Base-by-base conservation (phyloP, 2,888 invertebrate genomes). In the Leptinotarsa peninsularis region DNA sequence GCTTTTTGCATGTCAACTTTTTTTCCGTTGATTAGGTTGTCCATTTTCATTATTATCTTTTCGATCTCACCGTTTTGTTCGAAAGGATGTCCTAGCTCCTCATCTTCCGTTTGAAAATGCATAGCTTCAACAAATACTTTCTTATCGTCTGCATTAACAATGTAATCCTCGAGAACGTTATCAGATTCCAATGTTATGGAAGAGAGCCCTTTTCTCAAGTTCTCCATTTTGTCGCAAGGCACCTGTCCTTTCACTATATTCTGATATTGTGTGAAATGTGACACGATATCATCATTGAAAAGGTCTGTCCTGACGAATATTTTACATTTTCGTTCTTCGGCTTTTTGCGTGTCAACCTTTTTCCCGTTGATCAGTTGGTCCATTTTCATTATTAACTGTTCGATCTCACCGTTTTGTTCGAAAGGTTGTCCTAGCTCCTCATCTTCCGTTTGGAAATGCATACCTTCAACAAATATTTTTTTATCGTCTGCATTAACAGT, bases 71-170 rank as follows among this genome's bases (percentile, higher is more conserved):
- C 98, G 89, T 94, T 98, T 84, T 94, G 93, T 83, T 95, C 93
- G 90, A 98, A 98, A 89, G 98, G 97, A 84, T 97, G 97, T 85
- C 96, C 93, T 82, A 98, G 91, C 91, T 98, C 98, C 94, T 96
- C 97, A 90, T 98, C 97, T 89, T 97, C 95, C 67, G 98, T 98
- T 91, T 98, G 98, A 98, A 98, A 98, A 92, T 97, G 98, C 84
- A 98, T 91, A 82, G 98, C 98, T 86, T 98, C 98, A 90, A 98
- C 98, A 93, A 98, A 98, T 84, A 98, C 93, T 93, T 98, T 98
- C 92, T 98, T 98, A 94, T 50, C 50, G 4, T 50, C 50, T 15
- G 15, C 50, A 50, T 4, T 50, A 27, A 27, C 27, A 27, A 4
- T 27, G 4, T 27, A 91, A 88, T 97, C 96, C 85, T 96, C 96